Base-by-base conservation (phyloP, 2,113 vertebrate species). In the Aldabrachelys gigantea region DNA sequence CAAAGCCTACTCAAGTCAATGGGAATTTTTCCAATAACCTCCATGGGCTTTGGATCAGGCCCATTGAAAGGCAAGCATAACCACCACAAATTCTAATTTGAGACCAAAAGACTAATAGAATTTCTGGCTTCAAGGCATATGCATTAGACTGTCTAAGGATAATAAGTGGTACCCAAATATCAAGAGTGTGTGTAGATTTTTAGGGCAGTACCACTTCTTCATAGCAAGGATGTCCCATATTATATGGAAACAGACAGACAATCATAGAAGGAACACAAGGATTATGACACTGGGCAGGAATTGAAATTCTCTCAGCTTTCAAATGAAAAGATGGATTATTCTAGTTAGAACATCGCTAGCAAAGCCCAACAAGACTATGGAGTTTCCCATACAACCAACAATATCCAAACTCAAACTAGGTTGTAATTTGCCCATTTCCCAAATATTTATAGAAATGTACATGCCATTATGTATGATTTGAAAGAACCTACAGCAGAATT, bases 111-210 rank as follows among this genome's bases (percentile, higher is more conserved):
- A 27, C 49, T 49, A 54, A 69, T 8, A 75, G 14, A 87, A 62
- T 5, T 59, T 59, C 84, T 47, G 44, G 2, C 65, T 62, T 56
- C 31, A 76, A 38, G 44, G 38, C 44, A 47, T 2, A 5, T 65
- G 0, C 1, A 1, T 80, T 35, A 11, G 35, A 65, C 13, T 5
- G 4, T 8, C 0, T 2, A 44, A 13, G 0, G 9, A 38, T 1
- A 52, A 27, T 2, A 5, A 29, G 59, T 1, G 27, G 57, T 4
- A 6, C 10, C 27, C n/a, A 8, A 3, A 52, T 69, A 27, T 5
- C 72, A 50, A 1, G 0, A 16, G 1, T 54, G 25, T 3, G 1
- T 10, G 1, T 17, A 9, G 7, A 0, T 8, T n/a, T 62, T 65
- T 50, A 50, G 19, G 41, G 65, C 0, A 89, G 16, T 44, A 44